Percentiles rank a stretch among this genome's conserved stretches.
These are phyloP conservation scores for Forficula auricularia DNA, from an alignment of 1,140 invertebrate genomes.

Conservation along the genomic window DNA sequence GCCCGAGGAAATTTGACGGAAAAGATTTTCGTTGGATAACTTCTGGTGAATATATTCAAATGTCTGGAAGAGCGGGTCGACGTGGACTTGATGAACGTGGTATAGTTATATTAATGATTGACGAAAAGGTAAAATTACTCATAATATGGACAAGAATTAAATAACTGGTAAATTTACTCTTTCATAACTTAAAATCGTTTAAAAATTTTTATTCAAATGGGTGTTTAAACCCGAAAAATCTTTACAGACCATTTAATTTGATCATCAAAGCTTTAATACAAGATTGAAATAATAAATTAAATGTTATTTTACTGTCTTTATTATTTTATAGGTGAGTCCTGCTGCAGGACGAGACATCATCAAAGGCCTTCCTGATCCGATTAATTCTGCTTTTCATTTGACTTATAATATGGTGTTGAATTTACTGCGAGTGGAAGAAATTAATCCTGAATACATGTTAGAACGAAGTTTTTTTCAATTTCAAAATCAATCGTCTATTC, in stretches of 20 bases:
- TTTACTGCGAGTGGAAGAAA: slow-evolving; percentile 89
- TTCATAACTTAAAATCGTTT: too few species aligned
- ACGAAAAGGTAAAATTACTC: slow-evolving; percentile 48
- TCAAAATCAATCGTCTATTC: slow-evolving; percentile 92
- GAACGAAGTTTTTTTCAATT: slow-evolving; percentile 98
- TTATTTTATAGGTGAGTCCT: slow-evolving; percentile 45
- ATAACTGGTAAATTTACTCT: too few species aligned
- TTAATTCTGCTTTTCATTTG: slow-evolving; percentile 97
- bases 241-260: too few species aligned
- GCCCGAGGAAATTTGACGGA: slow-evolving; percentile 94
- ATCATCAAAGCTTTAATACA: too few species aligned
- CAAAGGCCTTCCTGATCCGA: slow-evolving; percentile 83
- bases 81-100: slow-evolving; percentile 95
- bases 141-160: too few species aligned
- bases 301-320: too few species aligned
- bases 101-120: slow-evolving; percentile 96
- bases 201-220: too few species aligned
- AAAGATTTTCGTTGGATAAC: slow-evolving; percentile 82
- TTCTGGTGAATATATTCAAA: slow-evolving; percentile 99
- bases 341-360: slow-evolving; percentile 68
- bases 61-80: slow-evolving; percentile 94
- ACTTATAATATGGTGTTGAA: slow-evolving; percentile 99
- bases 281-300: too few species aligned
- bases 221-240: too few species aligned
- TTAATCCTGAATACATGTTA: slow-evolving; percentile 99